Base-by-base conservation (phyloP, 2,113 vertebrate species). In the Paramormyrops kingsleyae region DNA sequence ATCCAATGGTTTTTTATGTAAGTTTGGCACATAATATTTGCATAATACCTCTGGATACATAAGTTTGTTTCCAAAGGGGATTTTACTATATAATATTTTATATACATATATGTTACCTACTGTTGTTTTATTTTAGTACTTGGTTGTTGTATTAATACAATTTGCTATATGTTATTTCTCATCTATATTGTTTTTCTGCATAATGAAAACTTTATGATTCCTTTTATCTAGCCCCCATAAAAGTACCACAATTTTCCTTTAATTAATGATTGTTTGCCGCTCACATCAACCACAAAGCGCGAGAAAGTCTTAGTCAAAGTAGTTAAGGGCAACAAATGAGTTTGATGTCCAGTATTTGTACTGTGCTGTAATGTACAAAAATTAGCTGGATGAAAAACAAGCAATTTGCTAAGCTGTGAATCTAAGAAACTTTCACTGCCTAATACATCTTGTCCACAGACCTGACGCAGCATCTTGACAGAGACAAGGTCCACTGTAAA, bases 401-500 rank as follows among this genome's bases (percentile, higher is more conserved):
- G 47, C 50, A 53, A 17, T 59, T 89, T 85, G 39, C 35, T 83
- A 44, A 42, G 88, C 91, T 92, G 87, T 92, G 49, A 70, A 90
- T 50, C 91, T 88, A 17, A 77, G 49, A 87, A 50, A 74, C 24
- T 24, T 39, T 27, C 47, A 21, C 87, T 56, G 50, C 21, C 39
- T 62, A 24, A 62, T 21, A 59, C 15, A 62, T 39, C 44, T 15
- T 83, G 53, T 59, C 56, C 27, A 21, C 46, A 21, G 53, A 59
- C 84, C 88, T 87, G 21, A 87, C 52, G 88, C 74, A 84, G 10
- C 42, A 89, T 49, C 47, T 59, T 90, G 89, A 66, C 83, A 90
- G 87, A 86, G 49, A 66, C 62, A 91, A 83, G 46, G 90, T 91
- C 90, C 89, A 89, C 89, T 89, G 39, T 91, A 90, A 83, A 88